Base-by-base conservation (phyloP, 2,888 invertebrate species). In the Oligia fasciuncula region DNA sequence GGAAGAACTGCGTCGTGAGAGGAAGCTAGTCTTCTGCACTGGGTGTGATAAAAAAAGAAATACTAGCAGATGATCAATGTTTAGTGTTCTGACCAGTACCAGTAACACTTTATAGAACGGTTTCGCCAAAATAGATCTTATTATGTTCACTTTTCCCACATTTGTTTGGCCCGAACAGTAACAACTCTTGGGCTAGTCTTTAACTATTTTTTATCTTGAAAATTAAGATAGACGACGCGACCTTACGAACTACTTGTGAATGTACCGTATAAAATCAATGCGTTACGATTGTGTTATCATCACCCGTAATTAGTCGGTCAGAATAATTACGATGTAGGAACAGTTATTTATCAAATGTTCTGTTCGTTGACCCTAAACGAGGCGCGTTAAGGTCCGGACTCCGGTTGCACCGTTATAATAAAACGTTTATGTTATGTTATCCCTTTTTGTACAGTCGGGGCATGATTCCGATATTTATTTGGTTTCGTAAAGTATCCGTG, bases 281-380 rank as follows among this genome's bases (percentile, higher is more conserved):
- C 67, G 72, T 57, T 75, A 69, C 57, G 65, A 81, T 73, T 73
- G 66, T 71, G 72, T 87, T 87, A 85, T 87, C 87, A 85, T 87
- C 87, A 81, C 51, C 46, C 51, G 73, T 81, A 88, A 88, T 88
- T 88, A 88, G 86, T 87, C 79, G 80, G 86, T 82, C 84, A 82
- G 78, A 86, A 77, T 89, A 87, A 88, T 88, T 80, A 87, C 76
- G 73, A 73, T 75, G 75, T 69, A 88, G 72, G 66, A 85, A 89
- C 88, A 82, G 84, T 89, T 87, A 87, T 71, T 75, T 88, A 82
- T 85, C 84, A 82, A 89, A 87, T 85, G 80, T 86, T 74, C 79
- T 80, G 87, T 85, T 80, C 89, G 79, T 79, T 89, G 89, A 89
- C 83, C 88, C 76, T 77, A 68, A 73, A 77, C 62, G 85, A 73